Conservation (phyloP, 2,113 vertebrate genomes). For the Piaya cayana region DNA sequence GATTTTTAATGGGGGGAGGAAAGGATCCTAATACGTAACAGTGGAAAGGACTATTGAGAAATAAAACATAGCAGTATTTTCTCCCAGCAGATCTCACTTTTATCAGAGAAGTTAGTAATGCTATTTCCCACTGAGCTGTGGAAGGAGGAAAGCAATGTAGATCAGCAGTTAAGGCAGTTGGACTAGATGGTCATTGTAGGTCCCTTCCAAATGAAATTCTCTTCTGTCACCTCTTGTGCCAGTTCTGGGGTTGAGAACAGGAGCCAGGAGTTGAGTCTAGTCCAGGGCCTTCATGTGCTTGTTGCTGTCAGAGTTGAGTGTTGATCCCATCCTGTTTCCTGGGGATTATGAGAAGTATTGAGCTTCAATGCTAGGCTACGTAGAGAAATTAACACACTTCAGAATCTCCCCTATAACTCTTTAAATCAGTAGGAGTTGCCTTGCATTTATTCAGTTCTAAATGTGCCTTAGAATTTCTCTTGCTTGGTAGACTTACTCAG, state of each 20-base stretch:
- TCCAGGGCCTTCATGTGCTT: background rate
- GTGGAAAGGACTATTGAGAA: background rate
- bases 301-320: background rate
- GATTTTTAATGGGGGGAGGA: background rate
- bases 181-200: background rate
- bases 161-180: background rate
- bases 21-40: background rate
- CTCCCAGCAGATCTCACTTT: background rate
- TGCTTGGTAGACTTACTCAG: rapidly evolving
- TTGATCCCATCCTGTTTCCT: background rate
- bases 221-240: background rate
- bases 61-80: background rate
- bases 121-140: background rate
- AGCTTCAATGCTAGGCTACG: background rate
- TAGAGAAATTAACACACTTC: background rate
- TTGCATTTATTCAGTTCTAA: background rate
- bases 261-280: background rate
- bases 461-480: background rate
- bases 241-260: background rate
- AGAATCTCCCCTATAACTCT: background rate
- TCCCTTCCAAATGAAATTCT: background rate
- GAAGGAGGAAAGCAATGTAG: background rate
- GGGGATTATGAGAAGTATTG: rapidly evolving
- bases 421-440: background rate
- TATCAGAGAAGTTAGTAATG: background rate